Base-by-base conservation (phyloP, 1,140 invertebrate species). In the Hyles euphorbiae region DNA sequence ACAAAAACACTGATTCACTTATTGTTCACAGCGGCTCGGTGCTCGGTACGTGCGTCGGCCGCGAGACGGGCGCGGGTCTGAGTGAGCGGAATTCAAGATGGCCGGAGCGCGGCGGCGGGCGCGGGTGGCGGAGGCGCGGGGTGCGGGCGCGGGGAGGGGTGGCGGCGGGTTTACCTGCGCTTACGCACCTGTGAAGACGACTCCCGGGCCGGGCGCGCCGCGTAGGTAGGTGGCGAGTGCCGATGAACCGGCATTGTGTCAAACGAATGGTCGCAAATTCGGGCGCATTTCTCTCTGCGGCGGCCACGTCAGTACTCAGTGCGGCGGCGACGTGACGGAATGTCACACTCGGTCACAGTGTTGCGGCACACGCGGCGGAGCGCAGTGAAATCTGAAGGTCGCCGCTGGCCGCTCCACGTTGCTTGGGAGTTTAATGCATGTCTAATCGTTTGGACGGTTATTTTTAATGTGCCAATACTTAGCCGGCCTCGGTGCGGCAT, bases 61-160 rank as follows among this genome's bases (percentile, higher is more conserved):
- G 78, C 79, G 75, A 78, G 74, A 60, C 78, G 68, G 72, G 72
- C 81, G 83, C 83, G 85, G 75, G 74, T 80, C 74, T 82, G 81
- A 84, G 85, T 85, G 85, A 85, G 63, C 79, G 83, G 85, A 86
- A 87, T 86, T 83, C 85, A 88, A 88, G 85, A 88, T 88, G 85
- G 85, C 84, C 82, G 63, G 47, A 11, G 56, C 51, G 51, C 48
- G 56, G 51, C 61, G 45, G 47, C 65, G 67, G 34, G 62, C 53
- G 63, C 59, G 56, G 65, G 61, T 58, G 70, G 61, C 55, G 58
- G 61, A 46, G 61, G 49, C 52, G 65, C 36, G 46, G 66, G 58
- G 63, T 36, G 58, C 60, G 63, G 32, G 54, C 66, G 49, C 60
- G 48, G 9, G 59, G 56, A 57, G 54, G 62, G 48, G 53, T 49